These are phyloP conservation scores for Paracentrotus lividus DNA, from an alignment of 53 echinoderm and acorn worm species.

Conservation along the genomic window DNA sequence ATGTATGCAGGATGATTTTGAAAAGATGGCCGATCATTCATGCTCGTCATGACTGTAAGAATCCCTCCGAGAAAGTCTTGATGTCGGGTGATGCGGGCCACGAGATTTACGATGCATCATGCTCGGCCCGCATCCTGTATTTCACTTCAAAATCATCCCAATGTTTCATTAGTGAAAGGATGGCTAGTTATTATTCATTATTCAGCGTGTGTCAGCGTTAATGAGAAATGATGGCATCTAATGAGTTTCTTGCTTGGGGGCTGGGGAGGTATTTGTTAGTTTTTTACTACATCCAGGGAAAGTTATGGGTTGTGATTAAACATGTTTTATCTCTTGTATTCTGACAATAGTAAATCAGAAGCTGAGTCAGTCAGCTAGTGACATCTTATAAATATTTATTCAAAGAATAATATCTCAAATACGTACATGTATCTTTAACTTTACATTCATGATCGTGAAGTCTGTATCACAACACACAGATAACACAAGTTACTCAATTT, in stretches of 20 bases:
- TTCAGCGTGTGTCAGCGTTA: conserved; percentile 7
- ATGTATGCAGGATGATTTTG: not conserved
- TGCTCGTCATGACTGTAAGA: conserved; percentile 6
- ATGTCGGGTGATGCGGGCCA: not conserved
- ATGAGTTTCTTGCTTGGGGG: conserved; percentile 30
- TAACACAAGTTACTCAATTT: too few species aligned
- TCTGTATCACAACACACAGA: too few species aligned
- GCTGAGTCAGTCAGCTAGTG: too few species aligned
- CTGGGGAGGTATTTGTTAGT: conserved; percentile 13
- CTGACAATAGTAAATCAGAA: too few species aligned
- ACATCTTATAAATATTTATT: too few species aligned
- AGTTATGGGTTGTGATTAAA: conserved; percentile 11
- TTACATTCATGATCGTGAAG: too few species aligned
- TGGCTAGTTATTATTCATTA: conserved; percentile 48
- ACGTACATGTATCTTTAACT: too few species aligned
- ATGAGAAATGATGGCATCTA: not conserved
- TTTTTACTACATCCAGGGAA: conserved; percentile 11
- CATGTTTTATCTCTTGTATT: not conserved
- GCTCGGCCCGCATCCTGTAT: not conserved
- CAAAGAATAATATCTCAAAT: too few species aligned
- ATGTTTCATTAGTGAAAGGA: conserved; percentile 9
- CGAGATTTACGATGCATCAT: conserved; percentile 7
- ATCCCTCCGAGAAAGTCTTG: not conserved
- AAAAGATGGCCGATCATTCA: not conserved
- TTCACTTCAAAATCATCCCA: not conserved